Conservation (phyloP, 2,797 vertebrate species). For the Scarus forsteni region DNA sequence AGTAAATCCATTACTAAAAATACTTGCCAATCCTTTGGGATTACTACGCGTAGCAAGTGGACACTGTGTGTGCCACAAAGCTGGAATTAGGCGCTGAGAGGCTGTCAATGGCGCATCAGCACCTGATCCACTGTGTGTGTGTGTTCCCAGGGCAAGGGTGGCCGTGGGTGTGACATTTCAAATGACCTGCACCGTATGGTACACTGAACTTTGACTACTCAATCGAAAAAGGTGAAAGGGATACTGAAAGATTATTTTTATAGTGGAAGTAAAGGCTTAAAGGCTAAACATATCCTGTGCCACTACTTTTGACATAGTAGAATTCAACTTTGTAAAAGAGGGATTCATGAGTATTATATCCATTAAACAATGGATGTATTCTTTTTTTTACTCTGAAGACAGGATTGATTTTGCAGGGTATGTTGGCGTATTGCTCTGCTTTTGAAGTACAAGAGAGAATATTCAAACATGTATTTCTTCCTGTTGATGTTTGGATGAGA, state of each 20-base stretch:
- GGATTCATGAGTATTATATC: not conserved
- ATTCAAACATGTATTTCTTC: not conserved
- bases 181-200: conserved; percentile 19
- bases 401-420: not conserved
- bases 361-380: not conserved
- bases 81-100: conserved; percentile 80
- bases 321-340: not conserved
- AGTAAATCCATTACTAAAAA: conserved; percentile 85
- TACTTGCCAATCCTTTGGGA: conserved; percentile 84
- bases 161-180: conserved; percentile 14
- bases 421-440: not conserved
- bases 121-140: conserved; percentile 72
- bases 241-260: not conserved
- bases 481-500: not conserved
- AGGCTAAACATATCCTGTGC: not conserved
- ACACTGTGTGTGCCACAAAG: conserved; percentile 79
- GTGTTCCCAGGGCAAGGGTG: conserved; percentile 41
- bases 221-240: conserved; percentile 8
- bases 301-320: not conserved
- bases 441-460: not conserved
- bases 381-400: not conserved
- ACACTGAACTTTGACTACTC: conserved; percentile 8
- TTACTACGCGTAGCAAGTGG: conserved; percentile 81
- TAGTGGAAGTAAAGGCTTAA: not conserved
- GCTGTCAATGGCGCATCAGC: conserved; percentile 70